phyloP scores from a whole-genome alignment of 2,888 invertebrate genomes.

The Volucella zonaria region DNA sequence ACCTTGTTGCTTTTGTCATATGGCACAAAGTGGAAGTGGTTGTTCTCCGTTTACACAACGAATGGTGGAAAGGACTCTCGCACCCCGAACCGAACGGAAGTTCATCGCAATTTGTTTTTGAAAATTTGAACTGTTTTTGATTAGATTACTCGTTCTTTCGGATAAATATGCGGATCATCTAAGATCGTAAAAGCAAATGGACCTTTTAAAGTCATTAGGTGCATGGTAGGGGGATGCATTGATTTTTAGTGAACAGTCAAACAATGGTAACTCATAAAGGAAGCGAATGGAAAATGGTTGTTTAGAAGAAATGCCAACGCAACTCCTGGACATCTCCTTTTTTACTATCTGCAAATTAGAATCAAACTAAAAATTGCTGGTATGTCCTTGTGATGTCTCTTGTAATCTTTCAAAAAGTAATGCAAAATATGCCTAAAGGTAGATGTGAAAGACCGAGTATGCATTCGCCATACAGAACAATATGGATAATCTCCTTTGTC shows the following conservation, averaged over 20 bases:
- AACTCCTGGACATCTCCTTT: no score
- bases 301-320: no score
- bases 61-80: neutral
- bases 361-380: no score
- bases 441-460: no score
- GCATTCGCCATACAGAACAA: no score
- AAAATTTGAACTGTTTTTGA: constrained; percentile 33
- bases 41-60: constrained; percentile 21
- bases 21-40: constrained; percentile 9
- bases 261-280: constrained; percentile 38
- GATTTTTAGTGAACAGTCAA: constrained; percentile 28
- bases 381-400: no score
- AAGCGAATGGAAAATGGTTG: neutral
- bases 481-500: no score
- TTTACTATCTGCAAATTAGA: no score
- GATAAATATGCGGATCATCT: constrained; percentile 20
- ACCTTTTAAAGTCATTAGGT: constrained; percentile 13
- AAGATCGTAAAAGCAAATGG: constrained; percentile 49
- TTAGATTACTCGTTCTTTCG: constrained; percentile 22
- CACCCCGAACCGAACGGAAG: constrained; percentile 4
- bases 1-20: constrained; percentile 53
- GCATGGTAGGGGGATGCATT: neutral
- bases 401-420: no score
- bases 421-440: no score
- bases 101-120: constrained; percentile 34